Conservation (phyloP, 2,888 invertebrate genomes). For the Coecobrya sp. region DNA sequence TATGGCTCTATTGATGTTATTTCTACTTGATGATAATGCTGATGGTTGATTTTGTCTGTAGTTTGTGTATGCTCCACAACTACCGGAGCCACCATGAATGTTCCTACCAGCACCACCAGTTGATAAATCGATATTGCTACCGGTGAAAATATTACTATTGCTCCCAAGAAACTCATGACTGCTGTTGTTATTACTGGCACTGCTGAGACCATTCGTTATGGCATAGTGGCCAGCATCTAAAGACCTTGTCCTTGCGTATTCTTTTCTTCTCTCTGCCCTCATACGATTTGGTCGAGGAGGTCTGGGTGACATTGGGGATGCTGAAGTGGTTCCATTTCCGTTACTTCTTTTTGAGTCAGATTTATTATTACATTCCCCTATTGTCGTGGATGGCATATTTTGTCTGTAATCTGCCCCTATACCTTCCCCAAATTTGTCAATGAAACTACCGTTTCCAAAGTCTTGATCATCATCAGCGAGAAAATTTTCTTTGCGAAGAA, state of each 20-base stretch:
- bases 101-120: not conserved
- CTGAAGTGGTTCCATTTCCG: constrained; percentile 4
- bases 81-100: constrained; percentile 4
- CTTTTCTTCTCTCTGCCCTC: constrained; percentile 80
- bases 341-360: not conserved
- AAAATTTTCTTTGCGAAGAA: constrained; percentile 85
- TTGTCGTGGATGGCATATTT: not conserved
- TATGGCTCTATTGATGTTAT: constrained; percentile 44
- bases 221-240: constrained; percentile 81
- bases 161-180: constrained; percentile 70
- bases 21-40: constrained; percentile 47
- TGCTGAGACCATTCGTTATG: constrained; percentile 58
- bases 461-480: constrained; percentile 80
- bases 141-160: constrained; percentile 68
- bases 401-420: not conserved
- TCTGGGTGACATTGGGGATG: constrained; percentile 82
- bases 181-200: constrained; percentile 53
- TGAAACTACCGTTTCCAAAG: constrained; percentile 32
- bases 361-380: constrained; percentile 36
- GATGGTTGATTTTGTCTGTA: constrained; percentile 51
- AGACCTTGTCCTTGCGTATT: constrained; percentile 84
- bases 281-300: constrained; percentile 84
- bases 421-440: not conserved
- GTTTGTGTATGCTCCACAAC: constrained; percentile 32
- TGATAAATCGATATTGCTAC: constrained; percentile 71